phyloP scores from a whole-genome alignment of 1,140 invertebrate species.

The Drosophila sucinea region DNA sequence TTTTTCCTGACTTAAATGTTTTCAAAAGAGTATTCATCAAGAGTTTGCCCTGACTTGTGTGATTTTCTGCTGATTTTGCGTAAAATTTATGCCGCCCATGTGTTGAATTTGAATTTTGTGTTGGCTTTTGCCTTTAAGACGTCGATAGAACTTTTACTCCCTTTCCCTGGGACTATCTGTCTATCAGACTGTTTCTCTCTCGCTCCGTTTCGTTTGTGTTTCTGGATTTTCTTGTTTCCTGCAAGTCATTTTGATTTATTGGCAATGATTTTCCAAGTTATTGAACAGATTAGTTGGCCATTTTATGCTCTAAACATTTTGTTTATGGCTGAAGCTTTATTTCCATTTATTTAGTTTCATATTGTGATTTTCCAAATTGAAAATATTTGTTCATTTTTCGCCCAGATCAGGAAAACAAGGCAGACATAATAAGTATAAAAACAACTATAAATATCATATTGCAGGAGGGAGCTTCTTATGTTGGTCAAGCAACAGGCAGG shows the following conservation, averaged over 20 bases:
- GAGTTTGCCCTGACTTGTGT: conserved; percentile 14
- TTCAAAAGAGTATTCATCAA: conserved; percentile 18
- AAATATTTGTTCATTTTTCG: conserved; percentile 70
- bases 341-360: conserved; percentile 63
- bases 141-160: conserved; percentile 24
- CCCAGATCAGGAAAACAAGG: conserved; percentile 48
- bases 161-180: not conserved
- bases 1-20: not conserved
- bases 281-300: conserved; percentile 81
- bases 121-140: conserved; percentile 34
- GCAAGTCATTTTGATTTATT: conserved; percentile 82
- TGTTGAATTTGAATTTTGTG: conserved; percentile 68
- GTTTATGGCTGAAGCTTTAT: conserved; percentile 34
- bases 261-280: conserved; percentile 82
- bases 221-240: conserved; percentile 41
- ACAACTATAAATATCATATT: conserved; percentile 80
- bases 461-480: conserved; percentile 36
- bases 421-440: conserved; percentile 78
- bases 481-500: conserved; percentile 52
- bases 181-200: not conserved
- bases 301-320: conserved; percentile 46
- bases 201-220: conserved; percentile 40
- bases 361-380: conserved; percentile 60
- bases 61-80: conserved; percentile 72
- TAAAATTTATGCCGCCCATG: conserved; percentile 71